Percentiles rank a stretch among this genome's conserved stretches.
These are phyloP conservation scores for Drosophila sechellia DNA, from an alignment of 1,140 invertebrate genomes.

Conservation along the genomic window DNA sequence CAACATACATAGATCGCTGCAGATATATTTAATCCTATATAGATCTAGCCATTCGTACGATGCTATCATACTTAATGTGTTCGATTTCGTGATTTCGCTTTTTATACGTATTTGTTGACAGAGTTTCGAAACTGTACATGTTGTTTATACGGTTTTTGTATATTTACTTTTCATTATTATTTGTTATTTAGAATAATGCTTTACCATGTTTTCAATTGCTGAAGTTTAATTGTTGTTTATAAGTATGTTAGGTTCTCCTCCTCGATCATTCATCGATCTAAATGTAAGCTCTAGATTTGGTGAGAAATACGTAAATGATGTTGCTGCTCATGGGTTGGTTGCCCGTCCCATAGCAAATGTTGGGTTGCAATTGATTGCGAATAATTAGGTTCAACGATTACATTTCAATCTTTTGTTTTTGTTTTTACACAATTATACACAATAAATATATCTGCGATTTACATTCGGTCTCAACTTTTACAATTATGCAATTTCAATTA, in stretches of 20 bases:
- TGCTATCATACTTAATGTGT: constrained; percentile 39
- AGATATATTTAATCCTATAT: constrained; percentile 43
- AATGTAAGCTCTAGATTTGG: constrained; percentile 80
- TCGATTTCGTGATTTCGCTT: constrained; percentile 15
- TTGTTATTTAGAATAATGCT: constrained; percentile 60
- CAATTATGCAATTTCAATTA: constrained; percentile 22
- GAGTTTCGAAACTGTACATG: constrained; percentile 70
- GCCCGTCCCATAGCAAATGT: constrained; percentile 15
- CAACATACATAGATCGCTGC: constrained; percentile 41
- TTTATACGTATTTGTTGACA: constrained; percentile 35
- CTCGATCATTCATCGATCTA: constrained; percentile 24
- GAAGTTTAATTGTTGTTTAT: constrained; percentile 38
- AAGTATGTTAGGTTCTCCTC: constrained; percentile 41
- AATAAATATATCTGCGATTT: constrained; percentile 58
- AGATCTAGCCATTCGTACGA: constrained; percentile 36
- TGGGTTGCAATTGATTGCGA: constrained; percentile 45
- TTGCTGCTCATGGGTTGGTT: constrained; percentile 13
- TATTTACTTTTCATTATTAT: constrained; percentile 14
- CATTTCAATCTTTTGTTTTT: constrained; percentile 56
- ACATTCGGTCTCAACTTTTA: constrained; percentile 47
- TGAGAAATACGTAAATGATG: constrained; percentile 74
- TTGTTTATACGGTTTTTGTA: constrained; percentile 33
- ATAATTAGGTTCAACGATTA: constrained; percentile 64
- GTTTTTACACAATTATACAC: constrained; percentile 76
- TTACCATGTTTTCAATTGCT: constrained; percentile 40